A percentile compares a stretch with the other conserved stretches of the same genome.
Evolutionary conservation across 2,113 vertebrate species (phyloP).

Genomic region (Brachypodius melanocephalos): DNA sequence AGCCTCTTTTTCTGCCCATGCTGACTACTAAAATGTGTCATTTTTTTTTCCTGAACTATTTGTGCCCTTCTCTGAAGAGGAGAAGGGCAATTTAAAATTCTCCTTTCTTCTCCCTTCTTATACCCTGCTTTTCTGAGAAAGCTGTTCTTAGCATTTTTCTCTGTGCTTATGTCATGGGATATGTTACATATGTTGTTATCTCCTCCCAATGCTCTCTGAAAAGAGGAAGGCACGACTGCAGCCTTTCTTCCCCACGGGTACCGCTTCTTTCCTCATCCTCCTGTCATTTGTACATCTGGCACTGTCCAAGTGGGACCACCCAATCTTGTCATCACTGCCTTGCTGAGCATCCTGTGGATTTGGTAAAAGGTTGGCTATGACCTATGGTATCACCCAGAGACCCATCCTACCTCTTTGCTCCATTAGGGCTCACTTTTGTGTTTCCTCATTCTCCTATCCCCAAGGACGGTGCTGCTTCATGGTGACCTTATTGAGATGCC

Average conservation of each 20-base stretch:
- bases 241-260: background rate
- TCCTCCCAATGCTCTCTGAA: background rate
- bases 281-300: background rate
- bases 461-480: background rate
- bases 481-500: background rate
- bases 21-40: background rate
- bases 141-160: background rate
- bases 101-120: background rate
- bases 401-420: background rate
- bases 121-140: background rate
- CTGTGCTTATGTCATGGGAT: background rate
- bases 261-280: background rate
- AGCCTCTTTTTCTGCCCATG: background rate
- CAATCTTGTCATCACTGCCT: background rate
- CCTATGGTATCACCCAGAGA: rapidly evolving
- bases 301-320: too few relatives aligned
- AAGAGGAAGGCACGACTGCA: background rate
- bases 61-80: background rate
- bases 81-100: background rate
- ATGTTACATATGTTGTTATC: background rate
- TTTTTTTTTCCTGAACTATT: background rate
- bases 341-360: background rate
- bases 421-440: background rate
- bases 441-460: background rate
- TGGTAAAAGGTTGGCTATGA: background rate